These are phyloP conservation scores for Drosophila orosa DNA, from an alignment of 1,140 invertebrate genomes.

Conservation along the genomic window DNA sequence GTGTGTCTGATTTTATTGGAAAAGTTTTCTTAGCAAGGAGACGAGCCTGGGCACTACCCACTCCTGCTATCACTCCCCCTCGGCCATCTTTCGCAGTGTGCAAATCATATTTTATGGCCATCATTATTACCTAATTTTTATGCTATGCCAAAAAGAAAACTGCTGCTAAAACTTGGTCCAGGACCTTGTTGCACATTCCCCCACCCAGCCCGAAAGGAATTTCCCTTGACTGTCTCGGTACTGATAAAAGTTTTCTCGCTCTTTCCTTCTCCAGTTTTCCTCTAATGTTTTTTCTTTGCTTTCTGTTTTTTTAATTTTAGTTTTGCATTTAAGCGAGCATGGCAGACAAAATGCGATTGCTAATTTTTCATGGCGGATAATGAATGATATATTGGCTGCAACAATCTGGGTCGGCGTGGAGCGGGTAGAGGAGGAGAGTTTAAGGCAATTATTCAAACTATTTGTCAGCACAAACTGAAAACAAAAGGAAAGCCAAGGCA, in stretches of 20 bases:
- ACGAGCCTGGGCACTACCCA: background rate
- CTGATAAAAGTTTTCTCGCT: slow-evolving; percentile 72
- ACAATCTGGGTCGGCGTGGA: slow-evolving; percentile 44
- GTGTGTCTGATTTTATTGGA: slow-evolving; percentile 79
- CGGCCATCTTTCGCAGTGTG: slow-evolving; percentile 7
- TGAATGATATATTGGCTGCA: slow-evolving; percentile 79
- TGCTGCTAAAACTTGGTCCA: slow-evolving; percentile 66
- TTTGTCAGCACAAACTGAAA: slow-evolving; percentile 57
- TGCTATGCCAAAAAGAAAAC: slow-evolving; percentile 45
- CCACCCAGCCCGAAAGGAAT: background rate
- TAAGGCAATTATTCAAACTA: slow-evolving; percentile 78
- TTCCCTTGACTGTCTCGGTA: slow-evolving; percentile 43
- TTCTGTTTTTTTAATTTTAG: slow-evolving; percentile 19
- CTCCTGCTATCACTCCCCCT: background rate
- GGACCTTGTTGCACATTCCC: slow-evolving; percentile 67
- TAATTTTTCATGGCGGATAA: slow-evolving; percentile 80
- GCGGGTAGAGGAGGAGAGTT: slow-evolving; percentile 5
- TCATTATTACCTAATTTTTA: slow-evolving; percentile 83
- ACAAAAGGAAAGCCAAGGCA: slow-evolving; percentile 1
- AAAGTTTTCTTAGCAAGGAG: slow-evolving; percentile 62
- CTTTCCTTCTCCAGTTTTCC: slow-evolving; percentile 1
- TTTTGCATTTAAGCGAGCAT: slow-evolving; percentile 70
- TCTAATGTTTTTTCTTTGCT: slow-evolving; percentile 6
- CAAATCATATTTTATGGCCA: slow-evolving; percentile 81
- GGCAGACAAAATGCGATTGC: slow-evolving; percentile 77